Conservation (phyloP, 2,888 invertebrate species). For the Clunio marinus region DNA sequence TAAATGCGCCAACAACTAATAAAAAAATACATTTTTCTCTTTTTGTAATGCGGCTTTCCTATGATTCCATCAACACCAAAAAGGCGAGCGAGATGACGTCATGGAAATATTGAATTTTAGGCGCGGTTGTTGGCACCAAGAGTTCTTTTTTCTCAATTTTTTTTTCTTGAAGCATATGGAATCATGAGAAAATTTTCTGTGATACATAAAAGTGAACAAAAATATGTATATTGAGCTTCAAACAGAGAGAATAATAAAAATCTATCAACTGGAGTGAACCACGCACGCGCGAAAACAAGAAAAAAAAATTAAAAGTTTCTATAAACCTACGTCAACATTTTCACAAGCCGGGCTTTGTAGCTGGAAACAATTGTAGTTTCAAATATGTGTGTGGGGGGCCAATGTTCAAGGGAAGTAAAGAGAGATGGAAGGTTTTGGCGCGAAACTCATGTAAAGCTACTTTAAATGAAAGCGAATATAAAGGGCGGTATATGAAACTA, state of each 20-base stretch:
- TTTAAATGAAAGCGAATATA: no score
- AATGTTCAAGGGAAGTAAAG: neutral
- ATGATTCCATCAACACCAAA: neutral
- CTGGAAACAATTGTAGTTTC: constrained; percentile 17
- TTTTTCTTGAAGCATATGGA: constrained; percentile 33
- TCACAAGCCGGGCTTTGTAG: constrained; percentile 15
- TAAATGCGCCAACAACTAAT: neutral
- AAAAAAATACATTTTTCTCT: no score
- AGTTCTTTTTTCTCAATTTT: neutral
- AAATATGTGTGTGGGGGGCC: neutral
- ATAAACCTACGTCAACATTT: constrained; percentile 39
- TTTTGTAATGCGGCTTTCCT: no score
- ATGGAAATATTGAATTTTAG: constrained; percentile 29
- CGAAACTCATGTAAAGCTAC: constrained; percentile 27
- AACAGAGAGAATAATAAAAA: constrained; percentile 8
- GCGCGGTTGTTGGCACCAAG: constrained; percentile 36
- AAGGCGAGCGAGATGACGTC: constrained; percentile 30
- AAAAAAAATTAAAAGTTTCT: constrained; percentile 16
- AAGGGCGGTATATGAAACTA: no score
- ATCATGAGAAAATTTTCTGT: constrained; percentile 14
- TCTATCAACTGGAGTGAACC: constrained; percentile 5
- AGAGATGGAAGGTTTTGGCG: constrained; percentile 26
- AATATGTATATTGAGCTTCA: no score
- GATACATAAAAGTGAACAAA: neutral
- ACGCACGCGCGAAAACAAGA: constrained; percentile 18